Conservation (phyloP, 2,113 vertebrate species). For the Myiagra hebetior region DNA sequence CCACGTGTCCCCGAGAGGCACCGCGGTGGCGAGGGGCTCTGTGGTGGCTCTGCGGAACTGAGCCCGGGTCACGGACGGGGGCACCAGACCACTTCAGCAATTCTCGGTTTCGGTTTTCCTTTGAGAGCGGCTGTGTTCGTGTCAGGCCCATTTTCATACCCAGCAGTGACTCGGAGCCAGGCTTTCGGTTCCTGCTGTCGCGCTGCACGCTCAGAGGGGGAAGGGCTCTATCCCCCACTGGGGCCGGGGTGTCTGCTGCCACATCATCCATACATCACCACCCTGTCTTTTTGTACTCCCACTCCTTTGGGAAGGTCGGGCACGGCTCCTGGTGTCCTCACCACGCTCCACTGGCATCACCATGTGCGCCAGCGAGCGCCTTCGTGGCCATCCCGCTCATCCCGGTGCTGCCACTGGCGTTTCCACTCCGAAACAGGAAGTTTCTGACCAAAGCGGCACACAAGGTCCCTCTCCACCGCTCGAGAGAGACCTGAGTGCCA, state of each 20-base stretch:
- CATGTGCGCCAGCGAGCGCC: rapidly evolving
- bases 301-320: rapidly evolving
- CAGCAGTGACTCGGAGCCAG: constrained; percentile 42
- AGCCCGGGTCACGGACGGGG: constrained; percentile 28
- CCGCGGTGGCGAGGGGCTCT: neutral
- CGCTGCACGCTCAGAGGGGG: neutral
- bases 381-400: rapidly evolving
- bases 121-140: constrained; percentile 59
- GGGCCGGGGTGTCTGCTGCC: neutral
- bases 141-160: constrained; percentile 57
- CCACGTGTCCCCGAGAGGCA: neutral
- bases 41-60: constrained; percentile 56
- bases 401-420: neutral
- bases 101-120: constrained; percentile 75
- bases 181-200: constrained; percentile 72
- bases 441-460: neutral
- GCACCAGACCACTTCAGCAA: constrained; percentile 52
- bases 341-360: rapidly evolving
- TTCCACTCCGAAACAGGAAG: constrained; percentile 23
- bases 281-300: rapidly evolving
- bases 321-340: rapidly evolving
- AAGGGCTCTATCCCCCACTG: neutral
- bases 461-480: neutral
- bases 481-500: neutral
- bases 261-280: neutral